Evolutionary conservation across 92 coral and sea anemone species (phyloP).

Genomic region (Bergia puertoricense): DNA sequence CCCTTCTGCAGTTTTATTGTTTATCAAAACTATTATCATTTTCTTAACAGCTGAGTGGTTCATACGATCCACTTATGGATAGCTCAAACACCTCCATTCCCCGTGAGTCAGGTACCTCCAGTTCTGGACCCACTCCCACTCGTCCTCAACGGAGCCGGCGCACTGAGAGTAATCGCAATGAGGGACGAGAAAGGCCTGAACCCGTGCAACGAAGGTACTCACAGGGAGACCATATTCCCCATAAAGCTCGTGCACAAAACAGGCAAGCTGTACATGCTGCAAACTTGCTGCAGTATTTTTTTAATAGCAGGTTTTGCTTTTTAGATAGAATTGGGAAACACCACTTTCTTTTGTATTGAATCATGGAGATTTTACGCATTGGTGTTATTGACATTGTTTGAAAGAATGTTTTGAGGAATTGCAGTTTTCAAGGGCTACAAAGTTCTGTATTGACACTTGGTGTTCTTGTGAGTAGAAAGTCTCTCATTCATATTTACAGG

Average conservation of each 20-base stretch:
- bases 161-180: constrained; percentile 60
- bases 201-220: constrained; percentile 84
- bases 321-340: neutral
- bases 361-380: too few species aligned
- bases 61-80: constrained; percentile 85
- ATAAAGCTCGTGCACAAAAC: constrained; percentile 62
- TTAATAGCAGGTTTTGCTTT: neutral
- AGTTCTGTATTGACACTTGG: too few species aligned
- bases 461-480: too few species aligned
- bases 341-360: neutral
- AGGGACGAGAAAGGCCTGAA: constrained; percentile 79
- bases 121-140: constrained; percentile 77
- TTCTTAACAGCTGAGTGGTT: constrained; percentile 74
- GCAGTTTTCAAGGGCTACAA: too few species aligned
- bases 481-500: too few species aligned
- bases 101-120: constrained; percentile 64
- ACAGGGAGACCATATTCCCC: constrained; percentile 77
- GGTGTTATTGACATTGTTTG: too few species aligned
- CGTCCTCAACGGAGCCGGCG: constrained; percentile 73
- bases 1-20: too few species aligned
- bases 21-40: neutral
- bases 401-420: too few species aligned
- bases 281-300: neutral
- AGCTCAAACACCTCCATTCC: constrained; percentile 69
- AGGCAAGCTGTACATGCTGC: constrained; percentile 56